Base-by-base conservation (phyloP, 2,113 vertebrate species). In the Sinocyclocheilus maitianheensis region DNA sequence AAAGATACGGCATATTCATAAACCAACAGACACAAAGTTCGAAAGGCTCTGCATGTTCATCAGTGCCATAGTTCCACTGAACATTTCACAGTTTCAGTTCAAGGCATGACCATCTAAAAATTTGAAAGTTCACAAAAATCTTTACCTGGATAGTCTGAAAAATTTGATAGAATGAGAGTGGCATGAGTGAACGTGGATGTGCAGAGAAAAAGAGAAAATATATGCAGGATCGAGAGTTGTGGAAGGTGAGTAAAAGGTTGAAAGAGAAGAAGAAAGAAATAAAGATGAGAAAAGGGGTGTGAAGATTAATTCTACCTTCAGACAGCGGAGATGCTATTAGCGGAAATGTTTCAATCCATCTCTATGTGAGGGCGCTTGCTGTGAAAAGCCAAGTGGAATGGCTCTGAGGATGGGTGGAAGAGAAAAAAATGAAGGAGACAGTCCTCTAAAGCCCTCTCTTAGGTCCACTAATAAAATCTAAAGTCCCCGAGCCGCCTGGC, bases 251-350 rank as follows among this genome's bases (percentile, higher is more conserved):
- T 60, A 43, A 51, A 60, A 34, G 74, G 30, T 48, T 65, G 80
- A 77, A 62, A 18, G 55, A 76, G 1, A 81, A 18, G 55, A 65
- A 55, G 16, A 74, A 65, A 82, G 55, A 48, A 11, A 9, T 48
- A 83, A 51, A 65, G 72, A 30, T 79, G 40, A 65, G 43, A 74
- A 13, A 75, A 55, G 60, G 78, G 13, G 85, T 48, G 46, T 69
- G 63, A 78, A 92, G 91, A 93, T 92, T 91, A 90, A 93, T 94
- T 90, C 90, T 86, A 88, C 89, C 91, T 89, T 89, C 89, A 88
- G 87, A 85, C 89, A 84, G 78, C 85, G 86, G 87, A 85, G 84
- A 89, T 89, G 86, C 83, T 69, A 86, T 90, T 78, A 85, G 85
- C 34, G 75, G 43, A 55, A 14, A 77, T 26, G 37, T 85, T 86